phyloP scores from a whole-genome alignment of 2,888 invertebrate genomes.

The Apotomis capreana region DNA sequence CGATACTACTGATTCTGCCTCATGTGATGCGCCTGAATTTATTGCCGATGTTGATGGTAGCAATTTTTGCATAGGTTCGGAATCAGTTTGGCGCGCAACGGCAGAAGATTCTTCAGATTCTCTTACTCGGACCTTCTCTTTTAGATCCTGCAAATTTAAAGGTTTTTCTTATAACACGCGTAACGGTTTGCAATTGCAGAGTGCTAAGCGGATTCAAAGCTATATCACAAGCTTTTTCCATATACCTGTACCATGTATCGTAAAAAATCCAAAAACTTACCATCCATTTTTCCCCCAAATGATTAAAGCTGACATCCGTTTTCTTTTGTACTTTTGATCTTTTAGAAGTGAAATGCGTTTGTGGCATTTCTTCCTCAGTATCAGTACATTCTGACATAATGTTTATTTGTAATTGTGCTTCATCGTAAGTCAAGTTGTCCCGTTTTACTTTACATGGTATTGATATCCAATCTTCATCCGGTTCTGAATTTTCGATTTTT shows the following conservation, averaged over 20 bases:
- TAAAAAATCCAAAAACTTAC: too few relatives aligned
- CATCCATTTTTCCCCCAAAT: too few relatives aligned
- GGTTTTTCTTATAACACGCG: too few relatives aligned
- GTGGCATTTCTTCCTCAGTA: constrained; percentile 10
- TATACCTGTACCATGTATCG: too few relatives aligned
- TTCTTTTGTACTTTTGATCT: constrained; percentile 5
- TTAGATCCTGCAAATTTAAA: too few relatives aligned
- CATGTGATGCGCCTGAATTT: constrained; percentile 5
- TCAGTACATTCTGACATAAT: constrained; percentile 9
- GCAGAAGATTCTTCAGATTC: too few relatives aligned
- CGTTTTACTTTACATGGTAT: constrained; percentile 19
- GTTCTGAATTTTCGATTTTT: constrained; percentile 17
- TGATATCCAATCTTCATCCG: constrained; percentile 15
- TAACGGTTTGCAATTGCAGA: too few relatives aligned
- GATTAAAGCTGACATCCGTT: constrained; percentile 3
- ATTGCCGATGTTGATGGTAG: not conserved
- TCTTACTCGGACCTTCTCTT: too few relatives aligned
- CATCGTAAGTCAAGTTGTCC: constrained; percentile 11
- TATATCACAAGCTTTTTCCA: too few relatives aligned
- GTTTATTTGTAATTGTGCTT: constrained; percentile 16
- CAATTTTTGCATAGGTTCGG: too few relatives aligned
- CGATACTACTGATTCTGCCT: constrained; percentile 2
- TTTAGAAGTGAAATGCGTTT: not conserved
- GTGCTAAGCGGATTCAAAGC: too few relatives aligned
- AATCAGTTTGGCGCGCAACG: too few relatives aligned